phyloP scores from a whole-genome alignment of 2,888 invertebrate species.

The Cephalotes varians region DNA sequence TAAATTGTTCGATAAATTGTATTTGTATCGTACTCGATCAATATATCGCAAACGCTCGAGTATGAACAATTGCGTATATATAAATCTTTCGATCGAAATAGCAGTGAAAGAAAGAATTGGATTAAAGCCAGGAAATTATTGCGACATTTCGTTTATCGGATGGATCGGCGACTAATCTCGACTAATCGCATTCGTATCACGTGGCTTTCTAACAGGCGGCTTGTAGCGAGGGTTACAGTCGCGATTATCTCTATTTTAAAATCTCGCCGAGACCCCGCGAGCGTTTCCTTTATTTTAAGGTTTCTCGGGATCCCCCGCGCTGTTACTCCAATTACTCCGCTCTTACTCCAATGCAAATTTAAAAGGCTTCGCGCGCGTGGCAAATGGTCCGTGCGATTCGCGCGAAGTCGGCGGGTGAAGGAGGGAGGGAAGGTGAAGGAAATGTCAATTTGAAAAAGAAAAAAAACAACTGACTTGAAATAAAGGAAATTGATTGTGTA shows the following conservation, averaged over 20 bases:
- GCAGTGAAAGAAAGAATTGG: not conserved
- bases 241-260: not conserved
- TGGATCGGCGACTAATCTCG: not conserved
- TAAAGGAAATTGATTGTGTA: not conserved
- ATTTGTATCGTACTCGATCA: not conserved
- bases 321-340: too few species aligned
- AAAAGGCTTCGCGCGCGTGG: not conserved
- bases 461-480: conserved; percentile 2
- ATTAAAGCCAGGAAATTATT: not conserved
- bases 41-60: not conserved
- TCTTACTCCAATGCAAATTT: not conserved
- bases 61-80: not conserved
- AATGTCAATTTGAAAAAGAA: not conserved
- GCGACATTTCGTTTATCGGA: not conserved
- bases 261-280: not conserved
- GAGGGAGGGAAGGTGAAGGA: not conserved
- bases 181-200: not conserved
- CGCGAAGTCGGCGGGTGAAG: too few species aligned
- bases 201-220: not conserved
- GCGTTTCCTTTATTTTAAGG: not conserved
- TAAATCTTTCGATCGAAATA: not conserved
- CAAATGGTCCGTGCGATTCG: too few species aligned
- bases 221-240: not conserved
- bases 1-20: not conserved
- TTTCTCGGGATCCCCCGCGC: too few species aligned